Conservation (phyloP, 2,113 vertebrate genomes). For the Pollachius pollachius region DNA sequence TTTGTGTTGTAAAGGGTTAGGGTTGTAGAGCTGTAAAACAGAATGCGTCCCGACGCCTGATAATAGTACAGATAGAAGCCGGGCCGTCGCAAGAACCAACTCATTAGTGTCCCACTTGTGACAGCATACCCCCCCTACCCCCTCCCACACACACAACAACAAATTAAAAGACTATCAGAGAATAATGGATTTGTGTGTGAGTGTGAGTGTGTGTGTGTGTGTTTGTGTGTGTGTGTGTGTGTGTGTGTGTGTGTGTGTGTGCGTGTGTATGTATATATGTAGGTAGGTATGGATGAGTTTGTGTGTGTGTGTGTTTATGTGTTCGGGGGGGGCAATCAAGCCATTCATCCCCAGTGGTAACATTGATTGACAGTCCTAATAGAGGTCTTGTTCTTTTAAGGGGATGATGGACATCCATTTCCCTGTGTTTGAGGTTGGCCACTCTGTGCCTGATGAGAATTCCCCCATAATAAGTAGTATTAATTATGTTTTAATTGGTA, state of each 20-base stretch:
- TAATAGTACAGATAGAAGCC: slow-evolving; percentile 38
- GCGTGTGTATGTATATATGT: no score
- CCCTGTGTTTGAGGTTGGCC: slow-evolving; percentile 55
- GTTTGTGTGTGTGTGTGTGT: no score
- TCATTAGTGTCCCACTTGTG: slow-evolving; percentile 56
- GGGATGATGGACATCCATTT: slow-evolving; percentile 60
- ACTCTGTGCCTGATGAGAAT: slow-evolving; percentile 65
- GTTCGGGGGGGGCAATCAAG: slow-evolving; percentile 27
- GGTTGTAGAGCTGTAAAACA: slow-evolving; percentile 62
- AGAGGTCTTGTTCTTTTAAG: slow-evolving; percentile 66
- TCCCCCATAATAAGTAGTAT: slow-evolving; percentile 73
- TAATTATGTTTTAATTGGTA: slow-evolving; percentile 78
- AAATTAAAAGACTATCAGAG: slow-evolving; percentile 69
- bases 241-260: no score
- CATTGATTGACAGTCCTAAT: slow-evolving; percentile 74
- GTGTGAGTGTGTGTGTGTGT: neutral
- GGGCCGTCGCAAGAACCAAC: slow-evolving; percentile 50
- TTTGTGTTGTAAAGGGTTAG: slow-evolving; percentile 56
- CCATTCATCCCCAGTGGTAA: slow-evolving; percentile 63
- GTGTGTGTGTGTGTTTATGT: no score
- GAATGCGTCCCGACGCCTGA: slow-evolving; percentile 50
- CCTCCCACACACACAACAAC: slow-evolving; percentile 31
- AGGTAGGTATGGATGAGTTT: no score
- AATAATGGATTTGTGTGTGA: slow-evolving; percentile 28
- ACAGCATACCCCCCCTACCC: slow-evolving; percentile 15